Evolutionary conservation across 2,888 invertebrate genomes (phyloP), one percentile per base, ranked within the genome.

Genomic region (Tryphoninae sp.): DNA sequence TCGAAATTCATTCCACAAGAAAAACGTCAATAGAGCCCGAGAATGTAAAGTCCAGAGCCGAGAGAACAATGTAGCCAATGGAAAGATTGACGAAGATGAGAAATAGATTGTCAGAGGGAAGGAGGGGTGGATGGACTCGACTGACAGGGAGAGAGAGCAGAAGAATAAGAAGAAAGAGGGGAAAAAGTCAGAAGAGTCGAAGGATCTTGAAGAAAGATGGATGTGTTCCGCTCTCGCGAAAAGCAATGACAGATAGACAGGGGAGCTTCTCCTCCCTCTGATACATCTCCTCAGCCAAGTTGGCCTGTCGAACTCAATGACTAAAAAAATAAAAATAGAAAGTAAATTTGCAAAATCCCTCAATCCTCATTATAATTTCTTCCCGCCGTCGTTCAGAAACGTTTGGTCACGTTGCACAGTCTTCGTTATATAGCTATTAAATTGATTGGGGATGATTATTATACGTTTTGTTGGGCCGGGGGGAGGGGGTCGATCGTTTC

Each of bases 181-280:
- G 13, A 23, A n/a, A 61, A 62, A 62, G 42, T 22, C n/a, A 59
- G 58, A 76, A 73, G 68, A 80, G 62, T 78, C 62, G 65, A 77
- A 69, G 55, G 62, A 64, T 77, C 49, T 61, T 42, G 78, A 72
- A 64, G 71, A 80, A 83, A 80, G 80, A 83, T 83, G 83, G 80
- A 83, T 80, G 77, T 77, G 71, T 78, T 82, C 77, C 78, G 68
- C 73, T 83, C 73, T 81, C 80, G 83, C 83, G 84, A 83, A 33
- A 33, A 85, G 85, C 86, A 86, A 85, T 86, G 87, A 87, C 87
- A 86, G 84, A 87, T 86, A 84, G 86, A 85, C 78, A 83, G 55
- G 33, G 71, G 67, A 72, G 67, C 75, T 78, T 82, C 53, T 78
- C 76, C 58, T 58, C 64, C 51, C 7, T 67, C n/a, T 61, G 42